Evolutionary conservation across 2,888 invertebrate genomes (phyloP).

Genomic region (Apotomis capreana): DNA sequence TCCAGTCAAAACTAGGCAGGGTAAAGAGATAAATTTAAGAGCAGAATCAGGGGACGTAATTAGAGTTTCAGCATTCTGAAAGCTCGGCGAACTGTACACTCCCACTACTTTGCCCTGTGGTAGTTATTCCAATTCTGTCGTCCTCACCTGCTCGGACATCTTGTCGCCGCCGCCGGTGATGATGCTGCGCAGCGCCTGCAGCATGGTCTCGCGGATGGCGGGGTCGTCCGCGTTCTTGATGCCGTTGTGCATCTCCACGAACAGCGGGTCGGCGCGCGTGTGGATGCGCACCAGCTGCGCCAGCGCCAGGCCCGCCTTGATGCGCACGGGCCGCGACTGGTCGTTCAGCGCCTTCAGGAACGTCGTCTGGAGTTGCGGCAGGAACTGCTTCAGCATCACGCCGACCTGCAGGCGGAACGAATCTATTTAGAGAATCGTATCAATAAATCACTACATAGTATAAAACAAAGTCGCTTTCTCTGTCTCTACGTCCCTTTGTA

Average conservation of each 20-base stretch:
- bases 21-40: neutral
- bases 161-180: conserved; percentile 93
- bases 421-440: neutral
- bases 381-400: conserved; percentile 97
- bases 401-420: conserved; percentile 86
- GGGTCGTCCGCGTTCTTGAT: conserved; percentile 93
- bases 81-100: conserved; percentile 23
- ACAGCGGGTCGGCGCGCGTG: conserved; percentile 96
- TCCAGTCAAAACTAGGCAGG: conserved; percentile 19
- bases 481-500: too few species aligned
- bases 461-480: too few species aligned
- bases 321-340: conserved; percentile 91
- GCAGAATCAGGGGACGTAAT: conserved; percentile 2
- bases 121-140: too few species aligned
- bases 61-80: conserved; percentile 10
- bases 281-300: conserved; percentile 95
- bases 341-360: conserved; percentile 98
- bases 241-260: conserved; percentile 94
- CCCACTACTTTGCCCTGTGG: neutral
- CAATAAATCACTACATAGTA: too few species aligned
- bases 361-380: conserved; percentile 99
- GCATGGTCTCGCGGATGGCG: conserved; percentile 94
- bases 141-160: conserved; percentile 87
- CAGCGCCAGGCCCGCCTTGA: conserved; percentile 94
- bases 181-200: conserved; percentile 94